These are phyloP conservation scores for Oligia strigilis DNA, from an alignment of 2,888 invertebrate species.

Conservation along the genomic window DNA sequence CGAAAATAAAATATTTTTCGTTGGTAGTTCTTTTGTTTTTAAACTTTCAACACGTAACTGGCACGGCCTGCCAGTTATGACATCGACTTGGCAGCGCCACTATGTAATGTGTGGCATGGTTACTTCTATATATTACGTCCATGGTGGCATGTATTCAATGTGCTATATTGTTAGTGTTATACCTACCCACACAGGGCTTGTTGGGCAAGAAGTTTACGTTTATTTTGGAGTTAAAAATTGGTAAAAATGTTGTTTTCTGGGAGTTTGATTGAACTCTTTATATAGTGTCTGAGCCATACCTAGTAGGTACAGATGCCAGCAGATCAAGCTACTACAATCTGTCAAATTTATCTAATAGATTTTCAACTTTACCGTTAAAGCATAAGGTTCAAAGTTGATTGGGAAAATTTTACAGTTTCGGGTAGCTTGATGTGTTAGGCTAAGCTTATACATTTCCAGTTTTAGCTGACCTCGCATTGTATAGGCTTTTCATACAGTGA, in stretches of 20 bases:
- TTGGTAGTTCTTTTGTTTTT: conserved; percentile 36
- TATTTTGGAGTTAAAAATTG: neutral
- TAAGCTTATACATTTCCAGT: no score
- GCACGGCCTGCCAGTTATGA: conserved; percentile 51
- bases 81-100: conserved; percentile 53
- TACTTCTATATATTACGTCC: no score
- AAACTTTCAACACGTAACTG: conserved; percentile 29
- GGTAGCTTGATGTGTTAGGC: no score
- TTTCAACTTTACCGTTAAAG: no score
- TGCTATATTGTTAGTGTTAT: conserved; percentile 26
- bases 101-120: conserved; percentile 21
- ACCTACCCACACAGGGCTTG: neutral
- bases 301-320: no score
- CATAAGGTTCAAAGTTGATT: no score
- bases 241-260: neutral
- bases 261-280: neutral
- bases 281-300: neutral
- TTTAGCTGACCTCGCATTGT: no score
- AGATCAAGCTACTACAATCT: no score
- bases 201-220: neutral
- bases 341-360: no score
- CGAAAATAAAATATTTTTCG: conserved; percentile 6
- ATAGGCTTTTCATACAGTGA: no score
- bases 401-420: no score
- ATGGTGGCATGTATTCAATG: conserved; percentile 40